phyloP scores from a whole-genome alignment of 2,797 vertebrate species.

The Micropoecilia bifurca region DNA sequence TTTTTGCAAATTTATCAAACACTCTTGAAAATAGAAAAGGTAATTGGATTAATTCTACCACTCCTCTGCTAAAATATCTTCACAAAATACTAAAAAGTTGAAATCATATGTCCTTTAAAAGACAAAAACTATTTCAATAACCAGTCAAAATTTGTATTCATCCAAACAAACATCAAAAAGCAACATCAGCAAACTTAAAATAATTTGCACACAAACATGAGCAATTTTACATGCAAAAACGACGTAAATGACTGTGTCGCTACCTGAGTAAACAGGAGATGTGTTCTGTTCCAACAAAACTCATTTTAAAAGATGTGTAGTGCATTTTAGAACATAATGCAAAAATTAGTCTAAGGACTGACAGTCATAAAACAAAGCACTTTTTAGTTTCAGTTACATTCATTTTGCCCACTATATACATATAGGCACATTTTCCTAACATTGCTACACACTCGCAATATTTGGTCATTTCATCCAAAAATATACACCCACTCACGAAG shows the following conservation, averaged over 20 bases:
- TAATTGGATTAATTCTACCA: slow-evolving; percentile 38
- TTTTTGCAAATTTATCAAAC: slow-evolving; percentile 43
- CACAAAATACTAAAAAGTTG: slow-evolving; percentile 21
- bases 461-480: slow-evolving; percentile 74
- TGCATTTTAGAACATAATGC: slow-evolving; percentile 14
- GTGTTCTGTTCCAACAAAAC: slow-evolving; percentile 15
- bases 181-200: slow-evolving; percentile 17
- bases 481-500: slow-evolving; percentile 36
- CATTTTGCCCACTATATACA: slow-evolving; percentile 13
- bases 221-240: slow-evolving; percentile 7
- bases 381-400: slow-evolving; percentile 33
- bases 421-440: slow-evolving; percentile 40
- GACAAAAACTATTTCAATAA: slow-evolving; percentile 19
- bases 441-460: slow-evolving; percentile 57
- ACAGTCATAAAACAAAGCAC: slow-evolving; percentile 22
- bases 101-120: slow-evolving; percentile 13
- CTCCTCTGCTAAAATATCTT: slow-evolving; percentile 14
- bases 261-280: slow-evolving; percentile 13
- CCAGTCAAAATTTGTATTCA: slow-evolving; percentile 9
- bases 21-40: slow-evolving; percentile 49
- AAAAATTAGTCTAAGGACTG: slow-evolving; percentile 26
- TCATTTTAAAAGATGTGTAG: slow-evolving; percentile 25
- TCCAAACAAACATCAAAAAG: slow-evolving; percentile 10
- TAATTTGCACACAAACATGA: slow-evolving; percentile 13
- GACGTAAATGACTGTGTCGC: slow-evolving; percentile 13